Percentiles rank a stretch among this genome's conserved stretches.
These are phyloP conservation scores for Xylota segnis DNA, from an alignment of 2,888 invertebrate genomes.

Conservation along the genomic window DNA sequence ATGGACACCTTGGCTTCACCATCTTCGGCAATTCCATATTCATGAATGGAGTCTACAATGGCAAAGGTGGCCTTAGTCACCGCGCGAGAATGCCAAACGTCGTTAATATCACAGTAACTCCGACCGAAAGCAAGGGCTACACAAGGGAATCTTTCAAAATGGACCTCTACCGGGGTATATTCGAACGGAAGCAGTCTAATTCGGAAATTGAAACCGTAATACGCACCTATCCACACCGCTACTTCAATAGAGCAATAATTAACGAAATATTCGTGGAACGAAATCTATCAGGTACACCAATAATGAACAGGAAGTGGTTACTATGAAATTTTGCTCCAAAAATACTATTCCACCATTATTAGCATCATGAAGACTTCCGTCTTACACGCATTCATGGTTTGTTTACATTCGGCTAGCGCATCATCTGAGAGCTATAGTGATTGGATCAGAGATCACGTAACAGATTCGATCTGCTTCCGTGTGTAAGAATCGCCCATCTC, in stretches of 20 bases:
- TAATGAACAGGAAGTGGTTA: slow-evolving; percentile 56
- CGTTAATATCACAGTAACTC: slow-evolving; percentile 81
- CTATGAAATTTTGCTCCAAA: slow-evolving; percentile 41
- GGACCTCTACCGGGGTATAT: slow-evolving; percentile 85
- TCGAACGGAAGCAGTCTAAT: slow-evolving; percentile 80
- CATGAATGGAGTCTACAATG: slow-evolving; percentile 87
- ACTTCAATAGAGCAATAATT: slow-evolving; percentile 83
- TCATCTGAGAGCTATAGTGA: slow-evolving; percentile 45
- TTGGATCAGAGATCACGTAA: slow-evolving; percentile 71
- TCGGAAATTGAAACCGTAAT: slow-evolving; percentile 76
- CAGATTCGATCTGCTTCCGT: slow-evolving; percentile 74
- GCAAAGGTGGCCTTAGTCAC: slow-evolving; percentile 86
- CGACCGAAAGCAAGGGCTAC: slow-evolving; percentile 24
- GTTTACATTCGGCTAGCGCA: slow-evolving; percentile 39
- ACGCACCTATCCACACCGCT: slow-evolving; percentile 83
- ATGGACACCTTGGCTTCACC: slow-evolving; percentile 87
- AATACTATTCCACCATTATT: slow-evolving; percentile 31
- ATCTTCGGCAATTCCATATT: slow-evolving; percentile 87
- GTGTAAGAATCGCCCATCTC: slow-evolving; percentile 56
- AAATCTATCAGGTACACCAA: slow-evolving; percentile 51
- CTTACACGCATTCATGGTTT: slow-evolving; percentile 44
- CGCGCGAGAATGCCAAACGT: slow-evolving; percentile 87
- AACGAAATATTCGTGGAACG: slow-evolving; percentile 80
- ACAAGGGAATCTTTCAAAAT: slow-evolving; percentile 82
- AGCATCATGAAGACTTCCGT: slow-evolving; percentile 68